Conservation (phyloP, 2,797 vertebrate genomes). For the Parauchenoglanis punctatus region DNA sequence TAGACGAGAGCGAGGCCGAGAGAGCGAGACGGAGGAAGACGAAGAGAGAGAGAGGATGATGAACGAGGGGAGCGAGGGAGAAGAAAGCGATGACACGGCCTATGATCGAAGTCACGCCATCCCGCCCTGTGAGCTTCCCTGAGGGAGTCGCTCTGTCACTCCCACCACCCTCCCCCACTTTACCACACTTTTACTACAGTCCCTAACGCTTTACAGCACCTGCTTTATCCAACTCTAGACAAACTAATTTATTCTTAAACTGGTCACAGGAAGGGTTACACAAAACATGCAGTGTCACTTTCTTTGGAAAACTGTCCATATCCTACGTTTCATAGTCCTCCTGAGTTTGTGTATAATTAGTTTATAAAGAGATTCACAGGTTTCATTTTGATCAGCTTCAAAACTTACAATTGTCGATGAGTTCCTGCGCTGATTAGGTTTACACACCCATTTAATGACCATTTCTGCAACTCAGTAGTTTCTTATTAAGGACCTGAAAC, state of each 20-base stretch:
- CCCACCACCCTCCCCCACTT: neutral
- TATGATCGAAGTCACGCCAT: slow-evolving; percentile 75
- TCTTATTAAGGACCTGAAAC: neutral
- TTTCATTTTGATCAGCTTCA: neutral
- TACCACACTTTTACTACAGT: neutral
- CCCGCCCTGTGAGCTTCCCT: slow-evolving; percentile 71
- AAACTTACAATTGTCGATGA: neutral
- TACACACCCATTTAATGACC: neutral
- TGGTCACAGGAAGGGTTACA: neutral
- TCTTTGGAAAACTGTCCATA: neutral
- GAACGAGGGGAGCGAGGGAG: slow-evolving; percentile 70
- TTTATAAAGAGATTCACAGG: neutral
- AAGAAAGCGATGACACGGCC: slow-evolving; percentile 78
- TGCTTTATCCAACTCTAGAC: neutral
- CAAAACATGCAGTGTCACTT: neutral
- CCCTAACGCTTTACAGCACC: neutral
- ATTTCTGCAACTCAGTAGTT: neutral
- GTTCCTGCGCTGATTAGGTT: neutral
- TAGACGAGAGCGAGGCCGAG: slow-evolving; percentile 52
- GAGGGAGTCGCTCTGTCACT: slow-evolving; percentile 47
- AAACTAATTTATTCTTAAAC: too few species aligned
- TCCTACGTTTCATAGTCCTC: neutral
- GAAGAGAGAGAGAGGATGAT: slow-evolving; percentile 71
- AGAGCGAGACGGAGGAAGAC: slow-evolving; percentile 76
- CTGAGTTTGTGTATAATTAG: neutral